Conservation (phyloP, 1,140 invertebrate species). For the Galleria mellonella region DNA sequence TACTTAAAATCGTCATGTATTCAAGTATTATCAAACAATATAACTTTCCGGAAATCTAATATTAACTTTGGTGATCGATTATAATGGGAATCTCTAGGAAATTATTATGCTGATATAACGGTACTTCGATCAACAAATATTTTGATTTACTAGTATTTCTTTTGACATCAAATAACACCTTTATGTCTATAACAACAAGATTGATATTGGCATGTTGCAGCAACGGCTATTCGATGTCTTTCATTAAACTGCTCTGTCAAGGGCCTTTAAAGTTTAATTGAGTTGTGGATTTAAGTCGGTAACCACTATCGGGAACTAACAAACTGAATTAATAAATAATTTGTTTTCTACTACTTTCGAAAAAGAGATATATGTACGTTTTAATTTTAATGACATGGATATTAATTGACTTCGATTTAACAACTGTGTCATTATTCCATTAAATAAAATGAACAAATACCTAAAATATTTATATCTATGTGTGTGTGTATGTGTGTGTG, state of each 20-base stretch:
- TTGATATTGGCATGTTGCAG: not conserved
- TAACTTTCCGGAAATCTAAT: too few species aligned
- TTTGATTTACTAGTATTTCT: not conserved
- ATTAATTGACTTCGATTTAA: too few species aligned
- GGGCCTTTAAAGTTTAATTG: constrained; percentile 64
- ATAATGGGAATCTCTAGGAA: too few species aligned
- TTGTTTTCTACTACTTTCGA: constrained; percentile 1
- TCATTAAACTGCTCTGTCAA: constrained; percentile 44
- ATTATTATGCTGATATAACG: not conserved
- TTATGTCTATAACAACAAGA: not conserved
- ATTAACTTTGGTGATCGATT: too few species aligned
- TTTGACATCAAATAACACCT: not conserved
- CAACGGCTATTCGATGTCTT: constrained; percentile 1
- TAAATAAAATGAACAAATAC: too few species aligned
- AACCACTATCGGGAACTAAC: constrained; percentile 51
- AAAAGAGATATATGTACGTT: too few species aligned
- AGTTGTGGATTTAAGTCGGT: constrained; percentile 57
- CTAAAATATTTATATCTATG: too few species aligned
- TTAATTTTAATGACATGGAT: too few species aligned
- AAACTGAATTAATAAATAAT: constrained; percentile 37
- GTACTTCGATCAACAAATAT: constrained; percentile 1
- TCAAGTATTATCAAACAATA: too few species aligned
- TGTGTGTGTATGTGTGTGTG: too few species aligned
- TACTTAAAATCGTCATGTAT: too few species aligned
- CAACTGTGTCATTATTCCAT: too few species aligned